A percentile compares a stretch with the other conserved stretches of the same genome.
phyloP scores from a whole-genome alignment of 1,140 invertebrate genomes.

The Zaprionus africanus region DNA sequence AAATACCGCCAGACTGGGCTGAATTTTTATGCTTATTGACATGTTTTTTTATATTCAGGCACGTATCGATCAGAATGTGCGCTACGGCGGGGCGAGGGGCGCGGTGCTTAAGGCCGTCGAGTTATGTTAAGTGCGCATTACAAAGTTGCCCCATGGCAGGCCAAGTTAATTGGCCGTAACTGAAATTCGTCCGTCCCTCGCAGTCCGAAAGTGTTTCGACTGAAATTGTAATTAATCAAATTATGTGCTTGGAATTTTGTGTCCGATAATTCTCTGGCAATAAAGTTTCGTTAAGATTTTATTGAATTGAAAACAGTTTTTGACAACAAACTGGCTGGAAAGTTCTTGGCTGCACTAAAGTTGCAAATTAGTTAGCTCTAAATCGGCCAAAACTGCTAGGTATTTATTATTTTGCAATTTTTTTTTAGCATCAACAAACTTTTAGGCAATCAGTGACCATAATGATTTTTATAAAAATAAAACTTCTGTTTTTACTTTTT shows the following conservation, averaged over 20 bases:
- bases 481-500: too few species aligned
- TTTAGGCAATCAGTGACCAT: too few species aligned
- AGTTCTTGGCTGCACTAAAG: neutral
- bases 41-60: slow-evolving; percentile 35
- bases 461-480: too few species aligned
- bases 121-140: slow-evolving; percentile 26
- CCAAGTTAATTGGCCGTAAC: slow-evolving; percentile 24
- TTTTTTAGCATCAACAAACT: too few species aligned
- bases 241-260: slow-evolving; percentile 18
- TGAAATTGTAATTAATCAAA: slow-evolving; percentile 24
- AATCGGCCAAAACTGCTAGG: neutral
- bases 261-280: neutral
- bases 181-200: slow-evolving; percentile 20
- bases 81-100: neutral
- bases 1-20: slow-evolving; percentile 16
- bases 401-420: too few species aligned
- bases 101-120: neutral
- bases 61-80: slow-evolving; percentile 40
- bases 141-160: slow-evolving; percentile 19
- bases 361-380: neutral
- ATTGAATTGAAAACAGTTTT: neutral
- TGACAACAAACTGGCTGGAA: neutral
- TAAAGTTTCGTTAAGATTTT: neutral
- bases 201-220: slow-evolving; percentile 18
- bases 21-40: slow-evolving; percentile 7